Evolutionary conservation across 2,113 vertebrate species (phyloP), one percentile per base, ranked within the genome.

Genomic region (Odontesthes bonariensis): DNA sequence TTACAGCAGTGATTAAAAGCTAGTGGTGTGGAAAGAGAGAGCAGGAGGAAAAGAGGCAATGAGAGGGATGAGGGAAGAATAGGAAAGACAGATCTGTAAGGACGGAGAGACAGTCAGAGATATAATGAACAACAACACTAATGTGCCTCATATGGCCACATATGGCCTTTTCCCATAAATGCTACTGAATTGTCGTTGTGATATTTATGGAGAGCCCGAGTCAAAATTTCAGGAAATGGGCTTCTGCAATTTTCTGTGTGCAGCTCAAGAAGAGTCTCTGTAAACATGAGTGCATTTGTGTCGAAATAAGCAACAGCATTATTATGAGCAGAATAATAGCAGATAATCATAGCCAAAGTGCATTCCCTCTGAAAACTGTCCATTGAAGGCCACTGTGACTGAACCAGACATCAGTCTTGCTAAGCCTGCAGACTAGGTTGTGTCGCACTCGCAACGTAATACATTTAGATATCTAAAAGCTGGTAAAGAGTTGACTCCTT

Each of bases 1-100:
- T 94, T 95, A 94, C 92, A 90, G 92, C 86, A 88, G 91, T 95
- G 93, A 95, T 95, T 94, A 95, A 94, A 94, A 94, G 88, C 86
- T 89, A 84, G 87, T 79, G 85, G 85, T 81, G 89, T 88, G 80
- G 81, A 90, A 84, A 85, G 84, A 83, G 83, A 81, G 82, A 82
- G 73, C 16, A 69, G 69, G 65, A 66, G 54, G 68, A 69, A 60
- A 68, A 57, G 55, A 69, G 20, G 53, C 33, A 40, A 32, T 40
- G 17, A 61, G 66, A 59, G 35, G 56, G 27, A 69, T 52, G 55
- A 74, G 76, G 68, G 80, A 86, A 80, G 58, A 60, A 70, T 66
- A 44, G 75, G 71, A 73, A 60, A 69, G 60, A 75, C 68, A 32
- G 47, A 81, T 65, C 55, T 58, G 63, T 69, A 81, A 4, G 32